Percentiles rank a stretch among this genome's conserved stretches.
Conservation (phyloP, 1,140 invertebrate species). For the Laupala kohalensis region DNA sequence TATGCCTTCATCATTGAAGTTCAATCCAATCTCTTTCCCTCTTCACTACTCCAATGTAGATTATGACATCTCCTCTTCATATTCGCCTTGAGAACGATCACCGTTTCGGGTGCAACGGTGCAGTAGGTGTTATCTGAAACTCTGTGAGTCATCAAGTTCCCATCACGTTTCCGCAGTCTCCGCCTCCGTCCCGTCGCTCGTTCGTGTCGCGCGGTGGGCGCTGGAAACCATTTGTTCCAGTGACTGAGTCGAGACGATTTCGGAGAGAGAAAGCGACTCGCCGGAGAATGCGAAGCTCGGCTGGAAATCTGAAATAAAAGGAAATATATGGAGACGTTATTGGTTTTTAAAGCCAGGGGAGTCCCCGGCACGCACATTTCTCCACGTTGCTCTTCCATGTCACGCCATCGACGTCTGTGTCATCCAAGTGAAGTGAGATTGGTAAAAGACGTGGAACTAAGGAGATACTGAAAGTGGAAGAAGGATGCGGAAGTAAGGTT, state of each 20-base stretch:
- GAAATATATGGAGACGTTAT: not conserved
- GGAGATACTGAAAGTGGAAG: too few relatives aligned
- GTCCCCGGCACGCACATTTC: not conserved
- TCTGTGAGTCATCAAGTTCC: not conserved
- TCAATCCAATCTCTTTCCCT: too few relatives aligned
- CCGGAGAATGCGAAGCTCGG: too few relatives aligned
- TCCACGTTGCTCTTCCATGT: not conserved
- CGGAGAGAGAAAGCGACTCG: not conserved
- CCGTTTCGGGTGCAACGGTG: not conserved
- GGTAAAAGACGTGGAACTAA: too few relatives aligned
- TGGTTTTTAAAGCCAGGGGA: not conserved
- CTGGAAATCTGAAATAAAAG: not conserved
- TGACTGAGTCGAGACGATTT: not conserved
- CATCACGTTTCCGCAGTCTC: not conserved
- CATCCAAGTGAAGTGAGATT: too few relatives aligned
- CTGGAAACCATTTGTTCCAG: not conserved
- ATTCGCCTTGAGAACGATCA: too few relatives aligned
- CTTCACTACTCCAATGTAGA: too few relatives aligned
- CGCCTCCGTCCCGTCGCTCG: too few relatives aligned
- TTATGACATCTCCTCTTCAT: too few relatives aligned
- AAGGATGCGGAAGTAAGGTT: too few relatives aligned
- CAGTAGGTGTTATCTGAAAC: not conserved
- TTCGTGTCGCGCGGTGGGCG: not conserved
- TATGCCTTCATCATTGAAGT: too few relatives aligned
- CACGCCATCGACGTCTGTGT: not conserved